Evolutionary conservation across 2,113 vertebrate genomes (phyloP).

Genomic region (Terrapene triunguis): DNA sequence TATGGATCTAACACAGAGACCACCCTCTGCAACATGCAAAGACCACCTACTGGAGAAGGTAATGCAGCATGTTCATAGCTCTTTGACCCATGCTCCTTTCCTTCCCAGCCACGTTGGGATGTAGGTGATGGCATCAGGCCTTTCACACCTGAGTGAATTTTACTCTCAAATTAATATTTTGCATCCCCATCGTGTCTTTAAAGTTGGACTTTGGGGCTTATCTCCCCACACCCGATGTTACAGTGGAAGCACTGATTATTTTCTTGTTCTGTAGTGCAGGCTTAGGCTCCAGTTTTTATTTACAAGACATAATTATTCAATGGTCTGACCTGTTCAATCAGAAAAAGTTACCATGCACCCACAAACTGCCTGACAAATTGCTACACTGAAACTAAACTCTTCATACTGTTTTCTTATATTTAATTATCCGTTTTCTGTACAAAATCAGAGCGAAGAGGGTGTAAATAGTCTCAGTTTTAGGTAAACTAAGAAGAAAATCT

Average conservation of each 20-base stretch:
- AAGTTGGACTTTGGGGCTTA: not conserved
- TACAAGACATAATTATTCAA: not conserved
- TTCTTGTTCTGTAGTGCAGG: not conserved
- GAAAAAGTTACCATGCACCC: not conserved
- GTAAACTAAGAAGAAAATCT: not conserved
- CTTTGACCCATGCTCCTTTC: not conserved
- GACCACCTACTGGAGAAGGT: not conserved
- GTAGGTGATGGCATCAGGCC: not conserved
- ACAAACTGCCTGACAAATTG: not conserved
- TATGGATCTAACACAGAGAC: not conserved
- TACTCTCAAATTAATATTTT: not conserved
- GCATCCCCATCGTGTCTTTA: not conserved
- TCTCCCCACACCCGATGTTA: not conserved
- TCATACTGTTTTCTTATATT: not conserved
- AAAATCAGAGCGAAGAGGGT: not conserved
- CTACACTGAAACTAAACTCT: not conserved
- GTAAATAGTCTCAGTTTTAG: not conserved
- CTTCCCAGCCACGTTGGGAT: not conserved
- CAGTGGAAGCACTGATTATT: not conserved
- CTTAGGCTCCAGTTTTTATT: not conserved
- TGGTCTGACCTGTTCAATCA: not conserved
- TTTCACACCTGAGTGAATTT: not conserved
- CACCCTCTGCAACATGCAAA: not conserved
- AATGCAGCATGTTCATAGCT: not conserved
- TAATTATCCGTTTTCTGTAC: not conserved